These are phyloP conservation scores for Scleropages formosus DNA, from an alignment of 2,797 vertebrate species.

Conservation along the genomic window DNA sequence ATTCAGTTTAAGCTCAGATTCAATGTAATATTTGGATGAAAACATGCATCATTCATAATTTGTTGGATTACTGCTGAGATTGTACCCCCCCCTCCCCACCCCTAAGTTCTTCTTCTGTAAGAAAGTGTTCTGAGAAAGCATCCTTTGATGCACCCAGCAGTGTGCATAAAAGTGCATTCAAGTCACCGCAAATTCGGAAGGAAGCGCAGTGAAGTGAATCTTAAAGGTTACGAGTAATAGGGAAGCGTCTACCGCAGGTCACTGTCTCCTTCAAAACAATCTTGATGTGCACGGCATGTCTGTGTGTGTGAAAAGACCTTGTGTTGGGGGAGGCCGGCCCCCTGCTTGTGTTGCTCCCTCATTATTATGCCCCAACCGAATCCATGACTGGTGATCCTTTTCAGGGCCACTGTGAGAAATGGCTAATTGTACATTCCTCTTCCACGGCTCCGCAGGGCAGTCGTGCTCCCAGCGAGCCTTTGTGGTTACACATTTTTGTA, in stretches of 20 bases:
- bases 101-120: neutral
- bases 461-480: conserved; percentile 4
- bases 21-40: no score
- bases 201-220: neutral
- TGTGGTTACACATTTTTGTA: conserved; percentile 24
- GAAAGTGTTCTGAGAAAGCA: neutral
- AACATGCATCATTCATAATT: no score
- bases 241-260: conserved; percentile 16
- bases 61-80: neutral
- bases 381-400: conserved; percentile 33
- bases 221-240: conserved; percentile 16
- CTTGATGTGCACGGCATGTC: conserved; percentile 23
- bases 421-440: conserved; percentile 39
- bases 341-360: conserved; percentile 36
- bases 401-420: conserved; percentile 30
- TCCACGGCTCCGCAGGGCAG: conserved; percentile 20
- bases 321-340: conserved; percentile 15
- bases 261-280: conserved; percentile 16
- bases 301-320: conserved; percentile 33
- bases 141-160: conserved; percentile 25
- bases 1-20: no score
- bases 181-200: neutral
- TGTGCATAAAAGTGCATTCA: conserved; percentile 33
- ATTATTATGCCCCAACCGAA: conserved; percentile 39
- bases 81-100: neutral